phyloP scores from a whole-genome alignment of 2,888 invertebrate genomes.

The Neoascia interrupta region DNA sequence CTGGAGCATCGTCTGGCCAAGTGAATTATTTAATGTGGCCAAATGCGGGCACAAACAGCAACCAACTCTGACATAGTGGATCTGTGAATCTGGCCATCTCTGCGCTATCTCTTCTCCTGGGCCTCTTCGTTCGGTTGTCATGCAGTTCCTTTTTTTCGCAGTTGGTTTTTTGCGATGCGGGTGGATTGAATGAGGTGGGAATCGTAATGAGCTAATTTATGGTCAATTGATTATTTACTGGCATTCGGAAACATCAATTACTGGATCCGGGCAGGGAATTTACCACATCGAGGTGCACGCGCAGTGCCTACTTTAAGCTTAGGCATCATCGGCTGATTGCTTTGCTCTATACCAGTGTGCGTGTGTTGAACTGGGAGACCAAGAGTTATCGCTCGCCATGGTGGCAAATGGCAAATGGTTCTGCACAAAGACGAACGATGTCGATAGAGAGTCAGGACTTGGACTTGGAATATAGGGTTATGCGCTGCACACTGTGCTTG shows the following conservation, averaged over 20 bases:
- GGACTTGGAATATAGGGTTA: constrained; percentile 10
- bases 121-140: constrained; percentile 7
- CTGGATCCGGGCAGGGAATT: constrained; percentile 66
- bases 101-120: no score
- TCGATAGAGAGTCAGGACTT: constrained; percentile 49
- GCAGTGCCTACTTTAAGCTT: no score
- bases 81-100: constrained; percentile 25
- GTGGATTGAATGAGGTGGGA: constrained; percentile 69
- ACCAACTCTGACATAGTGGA: constrained; percentile 50
- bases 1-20: constrained; percentile 65
- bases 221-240: constrained; percentile 80
- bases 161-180: constrained; percentile 58
- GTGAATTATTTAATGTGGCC: constrained; percentile 69
- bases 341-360: constrained; percentile 13
- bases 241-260: constrained; percentile 79
- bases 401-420: constrained; percentile 68
- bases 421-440: constrained; percentile 55
- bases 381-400: constrained; percentile 56
- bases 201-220: constrained; percentile 79
- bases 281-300: constrained; percentile 6
- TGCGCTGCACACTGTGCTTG: background rate
- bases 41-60: constrained; percentile 54
- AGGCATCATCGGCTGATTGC: no score
- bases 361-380: constrained; percentile 14
- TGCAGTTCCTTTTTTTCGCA: constrained; percentile 4